Evolutionary conservation across 2,797 vertebrate genomes (phyloP).

Genomic region (Scyliorhinus canicula): DNA sequence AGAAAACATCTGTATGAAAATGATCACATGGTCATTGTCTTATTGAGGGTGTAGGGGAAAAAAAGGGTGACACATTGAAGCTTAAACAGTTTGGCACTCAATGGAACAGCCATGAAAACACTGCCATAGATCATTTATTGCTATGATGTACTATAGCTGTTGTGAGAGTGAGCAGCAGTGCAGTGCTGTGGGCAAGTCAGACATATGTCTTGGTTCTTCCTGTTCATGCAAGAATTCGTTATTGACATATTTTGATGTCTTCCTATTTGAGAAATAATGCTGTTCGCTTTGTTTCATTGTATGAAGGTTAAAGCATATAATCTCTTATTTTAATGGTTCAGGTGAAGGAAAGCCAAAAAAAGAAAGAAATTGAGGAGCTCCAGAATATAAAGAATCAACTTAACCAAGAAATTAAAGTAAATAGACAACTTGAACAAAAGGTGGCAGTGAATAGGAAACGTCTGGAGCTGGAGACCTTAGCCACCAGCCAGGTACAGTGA

Average conservation of each 20-base stretch:
- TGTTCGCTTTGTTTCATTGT: neutral
- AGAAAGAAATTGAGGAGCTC: slow-evolving; percentile 75
- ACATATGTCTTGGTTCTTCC: neutral
- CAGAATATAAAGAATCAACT: slow-evolving; percentile 71
- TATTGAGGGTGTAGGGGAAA: neutral
- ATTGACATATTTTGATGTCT: neutral
- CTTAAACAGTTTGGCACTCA: neutral
- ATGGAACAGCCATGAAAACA: neutral
- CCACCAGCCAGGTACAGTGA: slow-evolving; percentile 64
- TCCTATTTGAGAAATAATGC: neutral
- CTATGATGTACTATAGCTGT: neutral
- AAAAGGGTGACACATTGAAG: neutral
- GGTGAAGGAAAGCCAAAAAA: slow-evolving; percentile 72
- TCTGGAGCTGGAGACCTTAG: slow-evolving; percentile 78
- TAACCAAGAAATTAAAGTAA: slow-evolving; percentile 51
- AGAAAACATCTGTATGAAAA: neutral
- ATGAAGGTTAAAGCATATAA: neutral
- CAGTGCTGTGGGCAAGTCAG: neutral
- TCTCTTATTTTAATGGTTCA: slow-evolving; percentile 45
- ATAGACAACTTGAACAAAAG: slow-evolving; percentile 70
- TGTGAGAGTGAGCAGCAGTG: neutral
- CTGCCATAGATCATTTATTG: neutral
- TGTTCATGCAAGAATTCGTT: neutral
- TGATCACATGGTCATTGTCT: neutral
- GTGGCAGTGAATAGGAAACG: slow-evolving; percentile 72